A percentile compares a stretch with the other conserved stretches of the same genome.
Conservation (phyloP, 2,888 invertebrate genomes). For the Drosophila flavopinicola region DNA sequence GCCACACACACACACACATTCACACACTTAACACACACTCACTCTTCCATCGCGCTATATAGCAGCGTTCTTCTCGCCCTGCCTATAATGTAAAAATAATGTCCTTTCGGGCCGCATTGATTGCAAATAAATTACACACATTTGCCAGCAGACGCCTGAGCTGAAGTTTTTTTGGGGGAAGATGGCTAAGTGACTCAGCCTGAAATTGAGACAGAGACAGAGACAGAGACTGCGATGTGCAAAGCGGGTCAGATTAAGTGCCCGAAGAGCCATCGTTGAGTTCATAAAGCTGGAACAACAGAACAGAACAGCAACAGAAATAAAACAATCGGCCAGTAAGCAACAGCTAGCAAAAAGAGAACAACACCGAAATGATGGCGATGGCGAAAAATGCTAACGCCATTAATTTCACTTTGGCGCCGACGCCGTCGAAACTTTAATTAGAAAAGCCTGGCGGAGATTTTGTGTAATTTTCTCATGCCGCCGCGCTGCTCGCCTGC, state of each 20-base stretch:
- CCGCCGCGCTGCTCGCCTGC: slow-evolving; percentile 45
- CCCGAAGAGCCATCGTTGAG: slow-evolving; percentile 53
- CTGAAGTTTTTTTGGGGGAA: slow-evolving; percentile 4
- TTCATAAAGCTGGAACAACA: slow-evolving; percentile 57
- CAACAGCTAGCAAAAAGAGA: slow-evolving; percentile 25
- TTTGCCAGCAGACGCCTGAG: slow-evolving; percentile 30
- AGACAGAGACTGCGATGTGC: background rate
- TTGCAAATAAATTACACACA: slow-evolving; percentile 78
- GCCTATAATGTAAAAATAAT: slow-evolving; percentile 75
- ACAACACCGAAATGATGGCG: slow-evolving; percentile 24
- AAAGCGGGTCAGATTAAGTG: slow-evolving; percentile 67
- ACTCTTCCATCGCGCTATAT: slow-evolving; percentile 1
- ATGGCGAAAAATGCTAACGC: slow-evolving; percentile 61
- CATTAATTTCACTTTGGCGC: slow-evolving; percentile 78
- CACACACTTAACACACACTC: background rate
- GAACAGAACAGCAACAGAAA: background rate
- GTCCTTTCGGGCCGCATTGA: slow-evolving; percentile 75
- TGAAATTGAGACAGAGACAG: slow-evolving; percentile 22
- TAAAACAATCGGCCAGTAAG: slow-evolving; percentile 2
- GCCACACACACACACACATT: slow-evolving; percentile 11
- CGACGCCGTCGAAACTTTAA: slow-evolving; percentile 71
- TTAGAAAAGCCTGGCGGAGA: slow-evolving; percentile 73
- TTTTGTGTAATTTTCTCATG: slow-evolving; percentile 74
- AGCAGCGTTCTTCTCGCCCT: slow-evolving; percentile 12
- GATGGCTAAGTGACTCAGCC: slow-evolving; percentile 11